Percentiles rank a stretch among this genome's conserved stretches.
phyloP scores from a whole-genome alignment of 2,113 vertebrate genomes.

The Pterocles orientalis region DNA sequence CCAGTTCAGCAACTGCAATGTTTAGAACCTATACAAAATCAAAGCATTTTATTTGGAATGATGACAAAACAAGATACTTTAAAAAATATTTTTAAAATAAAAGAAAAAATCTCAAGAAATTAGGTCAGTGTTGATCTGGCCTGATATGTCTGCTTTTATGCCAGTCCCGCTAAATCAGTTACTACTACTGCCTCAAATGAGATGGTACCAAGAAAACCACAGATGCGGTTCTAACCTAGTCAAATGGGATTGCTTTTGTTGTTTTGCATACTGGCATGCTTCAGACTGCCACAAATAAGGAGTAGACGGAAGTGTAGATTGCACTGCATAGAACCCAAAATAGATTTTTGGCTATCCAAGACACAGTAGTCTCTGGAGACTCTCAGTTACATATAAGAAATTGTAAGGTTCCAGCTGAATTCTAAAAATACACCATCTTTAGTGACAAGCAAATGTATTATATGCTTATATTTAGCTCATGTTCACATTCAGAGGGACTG shows the following conservation, averaged over 20 bases:
- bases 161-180: background rate
- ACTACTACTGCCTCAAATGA: background rate
- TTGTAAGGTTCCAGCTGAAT: background rate
- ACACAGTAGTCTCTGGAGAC: background rate
- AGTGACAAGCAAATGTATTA: background rate
- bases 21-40: background rate
- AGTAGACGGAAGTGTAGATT: background rate
- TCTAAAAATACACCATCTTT: conserved; percentile 1
- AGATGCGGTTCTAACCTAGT: fast-evolving
- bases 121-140: background rate
- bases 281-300: background rate
- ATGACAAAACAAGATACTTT: background rate
- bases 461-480: conserved; percentile 1
- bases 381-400: background rate
- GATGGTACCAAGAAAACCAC: background rate
- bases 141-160: background rate
- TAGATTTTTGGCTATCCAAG: background rate
- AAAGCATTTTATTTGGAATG: background rate
- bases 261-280: background rate
- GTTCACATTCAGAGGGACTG: background rate
- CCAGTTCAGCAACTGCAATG: background rate
- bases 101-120: background rate
- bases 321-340: background rate
- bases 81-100: no score
- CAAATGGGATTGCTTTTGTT: background rate